Base-by-base conservation (phyloP, 2,113 vertebrate genomes). In the Daphoenositta chrysoptera region DNA sequence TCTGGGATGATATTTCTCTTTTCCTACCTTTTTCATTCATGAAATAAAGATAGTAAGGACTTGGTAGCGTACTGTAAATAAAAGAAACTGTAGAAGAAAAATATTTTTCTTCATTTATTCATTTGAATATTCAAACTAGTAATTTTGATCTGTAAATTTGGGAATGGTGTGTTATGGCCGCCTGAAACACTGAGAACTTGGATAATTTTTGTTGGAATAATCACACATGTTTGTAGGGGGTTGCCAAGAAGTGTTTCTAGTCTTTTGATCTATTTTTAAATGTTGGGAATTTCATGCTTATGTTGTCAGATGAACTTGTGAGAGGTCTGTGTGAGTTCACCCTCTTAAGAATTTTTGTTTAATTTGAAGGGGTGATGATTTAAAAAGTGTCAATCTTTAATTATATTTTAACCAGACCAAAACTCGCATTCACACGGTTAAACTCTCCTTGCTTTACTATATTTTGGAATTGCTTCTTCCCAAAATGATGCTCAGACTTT, bases 171-270 rank as follows among this genome's bases (percentile, higher is more conserved):
- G 19, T 48, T 70, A 78, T 10, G 17, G 24, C 20, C 7, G 20
- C 11, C 47, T 70, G 56, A 53, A 92, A 53, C 15, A 61, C 8
- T 21, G 45, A 87, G 42, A 53, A 51, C 14, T 47, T 37, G 35
- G 44, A 65, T 35, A 0, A 18, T 51, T 72, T 81, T 87, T 65
- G 17, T 57, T 37, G n/a, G 19, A 57, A 53, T 66, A 42, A 7
- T 0, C 4, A 16, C 45, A 85, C 8, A 19, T 4, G 5, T 50
- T 56, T 56, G 4, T 47, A 33, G 1, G 23, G 13, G 5, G 6
- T 60, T 84, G 23, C 50, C 44, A 72, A 84, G n/a, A 56, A 51
- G 5, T 15, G 15, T 26, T 83, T 83, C 51, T 66, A n/a, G 10
- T 23, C 4, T 40, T 79, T 37, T 37, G 19, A 30, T 57, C 16